Base-by-base conservation (phyloP, 1,140 invertebrate genomes). In the Psix sp. region DNA sequence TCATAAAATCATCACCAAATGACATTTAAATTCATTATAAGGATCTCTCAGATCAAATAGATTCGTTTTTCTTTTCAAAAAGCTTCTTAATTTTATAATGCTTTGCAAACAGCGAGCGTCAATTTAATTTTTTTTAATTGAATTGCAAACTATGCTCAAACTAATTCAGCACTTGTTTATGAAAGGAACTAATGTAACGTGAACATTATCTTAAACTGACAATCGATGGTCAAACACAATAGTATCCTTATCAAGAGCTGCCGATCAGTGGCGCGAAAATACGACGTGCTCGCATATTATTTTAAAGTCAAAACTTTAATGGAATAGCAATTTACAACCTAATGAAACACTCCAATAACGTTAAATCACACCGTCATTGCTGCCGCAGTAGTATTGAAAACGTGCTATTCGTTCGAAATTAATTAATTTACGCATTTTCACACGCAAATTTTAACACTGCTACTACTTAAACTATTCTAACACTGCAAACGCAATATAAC, bases 311-410 rank as follows among this genome's bases (percentile, higher is more conserved):
- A 56, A 70, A 54, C 35, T 63, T 36, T 40, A 60, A 33, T 48
- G 35, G 42, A 15, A 20, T 62, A 11, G 20, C 66, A 70, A 70
- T 70, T 60, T 60, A 60, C 66, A 70, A 60, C 40, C 48, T 62
- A 70, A 70, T 70, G 56, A 70, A 70, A 70, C 42, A 56, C 40
- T 54, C 66, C 66, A 60, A 62, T 70, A 70, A 60, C 49, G 49
- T 70, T 70, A 70, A 70, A 70, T 70, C 56, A 62, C 31, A 11
- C 2, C 42, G 66, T 62, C 66, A 70, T 39, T 68, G 13, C 17
- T 6, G 1, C 5, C 20, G 10, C 26, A 49, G 60, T 73, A 59
- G 35, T 38, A 59, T 33, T 72, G 42, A 48, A 62, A 39, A 48
- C 20, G 40, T 15, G 13, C 26, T 54, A 33, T 33, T 7, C 14